phyloP scores from a whole-genome alignment of 2,888 invertebrate species.

The Chloromyia formosa region DNA sequence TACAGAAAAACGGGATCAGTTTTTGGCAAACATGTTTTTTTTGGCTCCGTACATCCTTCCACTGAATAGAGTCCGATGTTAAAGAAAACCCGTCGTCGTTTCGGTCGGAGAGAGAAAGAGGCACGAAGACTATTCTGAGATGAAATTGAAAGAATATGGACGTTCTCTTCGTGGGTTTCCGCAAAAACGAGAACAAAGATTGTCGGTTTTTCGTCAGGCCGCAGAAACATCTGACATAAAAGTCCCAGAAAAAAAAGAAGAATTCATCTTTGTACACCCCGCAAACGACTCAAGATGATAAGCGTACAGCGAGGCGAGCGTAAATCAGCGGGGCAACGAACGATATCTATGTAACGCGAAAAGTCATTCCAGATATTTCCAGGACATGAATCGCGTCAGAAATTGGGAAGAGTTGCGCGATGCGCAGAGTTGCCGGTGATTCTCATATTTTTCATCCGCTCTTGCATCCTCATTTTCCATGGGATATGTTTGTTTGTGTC shows the following conservation, averaged over 20 bases:
- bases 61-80: background rate
- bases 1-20: background rate
- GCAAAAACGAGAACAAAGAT: background rate
- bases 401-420: background rate
- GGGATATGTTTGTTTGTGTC: background rate
- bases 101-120: background rate
- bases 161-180: constrained; percentile 10
- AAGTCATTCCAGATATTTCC: background rate
- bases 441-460: background rate
- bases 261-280: background rate
- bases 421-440: constrained; percentile 32
- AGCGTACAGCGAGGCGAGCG: background rate
- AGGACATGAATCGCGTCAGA: constrained; percentile 8
- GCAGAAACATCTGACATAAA: constrained; percentile 24
- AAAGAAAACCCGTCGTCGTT: background rate
- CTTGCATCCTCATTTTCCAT: background rate
- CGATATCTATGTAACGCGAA: background rate
- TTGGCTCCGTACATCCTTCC: constrained; percentile 2
- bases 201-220: background rate
- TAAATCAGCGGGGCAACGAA: constrained; percentile 23
- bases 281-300: background rate
- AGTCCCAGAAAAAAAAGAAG: constrained; percentile 12
- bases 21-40: constrained; percentile 12
- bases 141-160: constrained; percentile 26
- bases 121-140: background rate